Evolutionary conservation across 2,797 vertebrate species (phyloP).

Genomic region (Menidia menidia): DNA sequence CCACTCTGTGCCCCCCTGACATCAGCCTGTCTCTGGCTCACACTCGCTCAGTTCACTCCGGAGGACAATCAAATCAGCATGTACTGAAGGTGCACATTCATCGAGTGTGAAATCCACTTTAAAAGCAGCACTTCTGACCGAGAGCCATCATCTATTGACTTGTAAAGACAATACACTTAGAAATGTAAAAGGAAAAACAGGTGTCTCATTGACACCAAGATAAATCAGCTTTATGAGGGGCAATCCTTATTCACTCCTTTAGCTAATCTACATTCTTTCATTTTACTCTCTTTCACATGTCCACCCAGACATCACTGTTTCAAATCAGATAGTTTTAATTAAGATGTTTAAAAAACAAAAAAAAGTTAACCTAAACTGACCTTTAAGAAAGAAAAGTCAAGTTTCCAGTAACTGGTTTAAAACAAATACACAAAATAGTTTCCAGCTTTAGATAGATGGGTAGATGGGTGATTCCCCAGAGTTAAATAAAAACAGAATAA

Average conservation of each 20-base stretch:
- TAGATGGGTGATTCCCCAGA: no score
- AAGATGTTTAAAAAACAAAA: no score
- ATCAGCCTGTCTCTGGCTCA: conserved; percentile 44
- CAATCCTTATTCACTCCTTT: not conserved
- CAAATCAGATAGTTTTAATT: not conserved
- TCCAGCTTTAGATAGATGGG: no score
- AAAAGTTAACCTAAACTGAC: no score
- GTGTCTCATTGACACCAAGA: not conserved
- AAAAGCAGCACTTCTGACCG: not conserved
- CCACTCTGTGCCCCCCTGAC: conserved; percentile 50
- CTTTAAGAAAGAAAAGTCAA: no score
- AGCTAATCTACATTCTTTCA: not conserved
- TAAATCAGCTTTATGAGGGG: not conserved
- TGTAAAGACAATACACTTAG: not conserved
- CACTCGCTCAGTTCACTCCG: conserved; percentile 8
- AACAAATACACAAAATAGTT: no score
- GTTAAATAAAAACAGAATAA: no score
- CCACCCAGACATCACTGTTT: not conserved
- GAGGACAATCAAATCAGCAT: conserved; percentile 16
- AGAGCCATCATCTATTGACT: not conserved
- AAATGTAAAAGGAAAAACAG: not conserved
- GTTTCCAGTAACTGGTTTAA: no score
- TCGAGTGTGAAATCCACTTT: conserved; percentile 1
- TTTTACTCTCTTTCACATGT: conserved; percentile 9
- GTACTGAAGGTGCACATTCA: not conserved